Conservation (phyloP, 2,113 vertebrate species). For the Suncus etruscus region DNA sequence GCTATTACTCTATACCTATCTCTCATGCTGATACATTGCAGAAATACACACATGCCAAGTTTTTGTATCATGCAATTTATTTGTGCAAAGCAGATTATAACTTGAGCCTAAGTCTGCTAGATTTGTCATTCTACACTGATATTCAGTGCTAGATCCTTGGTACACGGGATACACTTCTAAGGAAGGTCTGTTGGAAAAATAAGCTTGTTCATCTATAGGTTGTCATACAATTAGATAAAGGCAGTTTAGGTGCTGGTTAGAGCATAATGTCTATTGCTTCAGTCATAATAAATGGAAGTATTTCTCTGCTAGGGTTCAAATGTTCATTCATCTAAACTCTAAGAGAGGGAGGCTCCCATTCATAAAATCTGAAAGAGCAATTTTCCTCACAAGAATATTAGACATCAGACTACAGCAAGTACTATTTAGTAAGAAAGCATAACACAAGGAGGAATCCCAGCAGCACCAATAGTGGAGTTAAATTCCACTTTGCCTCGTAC, state of each 20-base stretch:
- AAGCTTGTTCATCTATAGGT: not conserved
- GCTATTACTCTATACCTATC: not conserved
- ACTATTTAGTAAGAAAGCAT: not conserved
- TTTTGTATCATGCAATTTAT: conserved; percentile 8
- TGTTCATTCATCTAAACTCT: not conserved
- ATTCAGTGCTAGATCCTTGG: not conserved
- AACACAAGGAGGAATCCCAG: not conserved
- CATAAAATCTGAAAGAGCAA: not conserved
- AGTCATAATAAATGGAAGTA: not conserved
- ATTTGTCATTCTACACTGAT: conserved; percentile 13
- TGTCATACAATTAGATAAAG: not conserved
- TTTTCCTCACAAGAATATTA: conserved; percentile 16
- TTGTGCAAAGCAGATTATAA: not conserved
- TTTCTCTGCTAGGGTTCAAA: not conserved
- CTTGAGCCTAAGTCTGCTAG: not conserved
- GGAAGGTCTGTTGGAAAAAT: not conserved
- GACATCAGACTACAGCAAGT: not conserved
- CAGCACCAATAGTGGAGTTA: not conserved
- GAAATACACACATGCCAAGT: not conserved
- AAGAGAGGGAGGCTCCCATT: not conserved
- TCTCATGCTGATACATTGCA: not conserved
- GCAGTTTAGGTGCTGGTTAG: not conserved
- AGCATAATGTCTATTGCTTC: not conserved
- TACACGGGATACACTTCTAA: not conserved
- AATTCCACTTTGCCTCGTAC: not conserved